Evolutionary conservation across 2,888 invertebrate species (phyloP).

Genomic region (Pseudoips prasinana): DNA sequence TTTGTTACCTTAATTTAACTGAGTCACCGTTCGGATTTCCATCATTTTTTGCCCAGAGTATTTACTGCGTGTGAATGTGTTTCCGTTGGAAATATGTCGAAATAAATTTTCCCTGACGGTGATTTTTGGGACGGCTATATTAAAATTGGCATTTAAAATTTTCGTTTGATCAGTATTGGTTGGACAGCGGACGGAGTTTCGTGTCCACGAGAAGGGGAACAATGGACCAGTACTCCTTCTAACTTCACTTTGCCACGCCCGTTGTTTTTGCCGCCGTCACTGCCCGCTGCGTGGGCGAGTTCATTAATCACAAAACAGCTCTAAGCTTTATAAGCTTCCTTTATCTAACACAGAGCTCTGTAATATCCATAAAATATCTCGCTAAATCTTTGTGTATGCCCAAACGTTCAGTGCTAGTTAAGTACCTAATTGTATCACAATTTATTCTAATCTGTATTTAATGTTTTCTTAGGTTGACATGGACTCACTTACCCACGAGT

Average conservation of each 20-base stretch:
- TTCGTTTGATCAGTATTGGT: constrained; percentile 28
- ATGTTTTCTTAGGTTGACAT: constrained; percentile 63
- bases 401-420: not conserved
- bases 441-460: not conserved
- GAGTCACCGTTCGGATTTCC: too few relatives aligned
- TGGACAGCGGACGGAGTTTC: constrained; percentile 39
- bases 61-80: too few relatives aligned
- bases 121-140: constrained; percentile 5
- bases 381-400: constrained; percentile 21
- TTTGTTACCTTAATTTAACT: too few relatives aligned
- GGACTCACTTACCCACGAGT: constrained; percentile 62
- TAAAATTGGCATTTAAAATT: constrained; percentile 26
- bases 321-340: constrained; percentile 60
- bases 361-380: constrained; percentile 36
- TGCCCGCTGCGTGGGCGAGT: constrained; percentile 55
- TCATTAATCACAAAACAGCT: constrained; percentile 75
- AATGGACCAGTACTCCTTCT: constrained; percentile 54
- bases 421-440: not conserved
- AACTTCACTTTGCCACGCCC: constrained; percentile 60
- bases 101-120: constrained; percentile 5
- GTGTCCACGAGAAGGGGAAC: constrained; percentile 44
- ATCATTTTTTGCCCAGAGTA: too few relatives aligned
- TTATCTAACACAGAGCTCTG: constrained; percentile 47
- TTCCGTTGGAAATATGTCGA: not conserved
- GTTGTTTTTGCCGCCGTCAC: constrained; percentile 62